phyloP scores from a whole-genome alignment of 1,140 invertebrate species.

The Hermetia illucens region DNA sequence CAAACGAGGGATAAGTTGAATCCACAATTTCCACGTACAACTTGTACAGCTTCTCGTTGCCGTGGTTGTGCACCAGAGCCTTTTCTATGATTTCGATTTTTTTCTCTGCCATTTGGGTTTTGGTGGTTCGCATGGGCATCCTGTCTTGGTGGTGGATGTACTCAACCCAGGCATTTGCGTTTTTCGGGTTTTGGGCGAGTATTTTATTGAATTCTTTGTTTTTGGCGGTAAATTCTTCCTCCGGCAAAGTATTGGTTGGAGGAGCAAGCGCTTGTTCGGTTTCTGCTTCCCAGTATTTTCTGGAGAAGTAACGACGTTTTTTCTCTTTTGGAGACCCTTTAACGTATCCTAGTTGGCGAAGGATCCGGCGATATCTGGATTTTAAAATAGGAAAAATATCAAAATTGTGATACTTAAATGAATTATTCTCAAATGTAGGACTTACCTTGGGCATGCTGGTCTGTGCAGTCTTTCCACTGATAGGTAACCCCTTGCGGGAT shows the following conservation, averaged over 20 bases:
- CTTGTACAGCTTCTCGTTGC: constrained; percentile 32
- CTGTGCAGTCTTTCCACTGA: constrained; percentile 32
- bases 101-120: constrained; percentile 31
- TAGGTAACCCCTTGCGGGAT: constrained; percentile 29
- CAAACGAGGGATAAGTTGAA: constrained; percentile 36
- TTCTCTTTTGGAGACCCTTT: no score
- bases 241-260: no score
- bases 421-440: constrained; percentile 17
- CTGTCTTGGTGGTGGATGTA: constrained; percentile 41
- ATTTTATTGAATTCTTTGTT: constrained; percentile 37
- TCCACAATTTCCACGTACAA: constrained; percentile 35
- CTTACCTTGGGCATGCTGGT: constrained; percentile 34
- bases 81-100: constrained; percentile 41
- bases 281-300: no score
- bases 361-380: no score
- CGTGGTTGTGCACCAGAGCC: constrained; percentile 35
- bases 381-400: no score
- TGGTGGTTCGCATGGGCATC: constrained; percentile 26
- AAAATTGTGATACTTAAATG: not conserved
- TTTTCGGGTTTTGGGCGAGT: constrained; percentile 32
- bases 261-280: no score
- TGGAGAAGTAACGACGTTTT: no score
- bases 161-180: constrained; percentile 39
- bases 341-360: no score
- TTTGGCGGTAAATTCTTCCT: constrained; percentile 32